Conservation (phyloP, 2,888 invertebrate species). For the Uropetala carovei region DNA sequence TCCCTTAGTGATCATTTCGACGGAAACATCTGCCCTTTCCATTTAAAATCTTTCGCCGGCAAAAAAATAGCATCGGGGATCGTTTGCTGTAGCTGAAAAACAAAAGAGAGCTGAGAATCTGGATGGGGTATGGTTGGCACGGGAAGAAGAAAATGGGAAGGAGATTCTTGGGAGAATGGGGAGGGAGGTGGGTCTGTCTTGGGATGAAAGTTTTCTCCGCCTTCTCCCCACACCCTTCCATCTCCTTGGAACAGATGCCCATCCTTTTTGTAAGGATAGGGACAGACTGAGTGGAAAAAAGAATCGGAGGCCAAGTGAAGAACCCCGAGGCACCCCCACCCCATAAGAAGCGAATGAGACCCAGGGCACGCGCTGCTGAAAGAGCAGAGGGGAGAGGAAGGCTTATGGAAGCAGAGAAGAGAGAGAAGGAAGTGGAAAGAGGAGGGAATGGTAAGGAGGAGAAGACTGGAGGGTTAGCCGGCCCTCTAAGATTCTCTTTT, state of each 20-base stretch:
- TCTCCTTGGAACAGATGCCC: conserved; percentile 39
- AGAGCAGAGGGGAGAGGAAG: not conserved
- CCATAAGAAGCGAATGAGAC: not conserved
- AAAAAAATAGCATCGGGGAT: conserved; percentile 15
- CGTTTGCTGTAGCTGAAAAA: not conserved
- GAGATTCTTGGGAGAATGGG: not conserved
- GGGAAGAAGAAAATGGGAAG: not conserved
- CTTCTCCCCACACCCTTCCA: not conserved
- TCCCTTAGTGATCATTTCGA: not conserved
- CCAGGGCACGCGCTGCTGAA: conserved; percentile 50
- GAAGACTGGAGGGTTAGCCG: not conserved
- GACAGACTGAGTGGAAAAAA: conserved; percentile 52
- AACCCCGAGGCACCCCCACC: conserved; percentile 49
- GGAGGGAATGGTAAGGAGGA: not conserved
- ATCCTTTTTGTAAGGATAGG: conserved; percentile 35
- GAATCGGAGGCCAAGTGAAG: not conserved
- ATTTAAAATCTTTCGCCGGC: conserved; percentile 3
- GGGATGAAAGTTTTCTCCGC: not conserved
- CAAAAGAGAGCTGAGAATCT: not conserved
- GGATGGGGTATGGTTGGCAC: not conserved
- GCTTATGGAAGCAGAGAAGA: not conserved
- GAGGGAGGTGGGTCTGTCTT: not conserved
- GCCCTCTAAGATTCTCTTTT: not conserved
- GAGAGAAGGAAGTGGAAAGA: not conserved
- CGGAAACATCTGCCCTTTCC: not conserved